These are phyloP conservation scores for Metridium senile DNA, from an alignment of 92 coral and sea anemone species.

Conservation along the genomic window DNA sequence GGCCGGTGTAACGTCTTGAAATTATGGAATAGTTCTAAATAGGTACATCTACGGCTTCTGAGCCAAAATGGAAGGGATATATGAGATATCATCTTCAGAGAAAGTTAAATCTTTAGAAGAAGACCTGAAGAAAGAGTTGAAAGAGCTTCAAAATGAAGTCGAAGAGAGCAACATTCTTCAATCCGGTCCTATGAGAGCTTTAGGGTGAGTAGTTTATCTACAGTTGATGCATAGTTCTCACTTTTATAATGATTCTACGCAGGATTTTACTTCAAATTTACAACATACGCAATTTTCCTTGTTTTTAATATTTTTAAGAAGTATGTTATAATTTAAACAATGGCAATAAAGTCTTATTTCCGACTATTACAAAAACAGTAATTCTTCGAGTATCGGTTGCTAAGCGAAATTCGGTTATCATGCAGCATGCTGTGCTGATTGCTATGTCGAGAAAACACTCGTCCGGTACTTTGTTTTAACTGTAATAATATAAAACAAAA, in stretches of 20 bases:
- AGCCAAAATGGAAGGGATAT: constrained; percentile 83
- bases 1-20: constrained; percentile 32
- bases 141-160: constrained; percentile 92
- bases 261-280: background rate
- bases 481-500: background rate
- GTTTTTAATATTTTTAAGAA: background rate
- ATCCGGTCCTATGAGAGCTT: constrained; percentile 67
- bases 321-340: background rate
- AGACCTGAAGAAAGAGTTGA: constrained; percentile 86
- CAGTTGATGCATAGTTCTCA: no score
- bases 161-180: constrained; percentile 90
- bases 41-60: background rate
- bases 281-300: background rate
- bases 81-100: constrained; percentile 87
- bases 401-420: constrained; percentile 9
- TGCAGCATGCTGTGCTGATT: constrained; percentile 1
- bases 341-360: constrained; percentile 1
- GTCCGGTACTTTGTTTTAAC: background rate
- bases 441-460: background rate
- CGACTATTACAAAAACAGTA: background rate
- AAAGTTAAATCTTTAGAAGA: constrained; percentile 89
- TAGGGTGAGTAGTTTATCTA: constrained; percentile 71
- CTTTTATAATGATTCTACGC: no score
- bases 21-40: background rate
- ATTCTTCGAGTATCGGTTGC: constrained; percentile 14